A percentile compares a stretch with the other conserved stretches of the same genome.
These are phyloP conservation scores for Bergia puertoricense DNA, from an alignment of 92 coral and sea anemone species.

Conservation along the genomic window DNA sequence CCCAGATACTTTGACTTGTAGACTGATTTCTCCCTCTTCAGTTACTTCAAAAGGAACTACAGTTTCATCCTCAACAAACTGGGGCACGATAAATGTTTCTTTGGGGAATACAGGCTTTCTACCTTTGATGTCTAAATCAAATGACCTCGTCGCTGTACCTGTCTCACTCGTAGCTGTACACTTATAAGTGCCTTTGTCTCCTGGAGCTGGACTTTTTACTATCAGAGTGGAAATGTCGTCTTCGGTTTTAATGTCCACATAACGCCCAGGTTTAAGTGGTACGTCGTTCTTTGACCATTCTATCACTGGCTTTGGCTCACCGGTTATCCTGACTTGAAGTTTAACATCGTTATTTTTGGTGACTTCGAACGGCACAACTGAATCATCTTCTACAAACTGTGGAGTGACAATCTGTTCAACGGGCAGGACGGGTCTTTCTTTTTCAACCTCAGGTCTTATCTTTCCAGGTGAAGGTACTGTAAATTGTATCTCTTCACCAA, in stretches of 20 bases:
- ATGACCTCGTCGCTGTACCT: slow-evolving; percentile 55
- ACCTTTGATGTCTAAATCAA: slow-evolving; percentile 63
- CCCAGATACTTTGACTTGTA: slow-evolving; percentile 61
- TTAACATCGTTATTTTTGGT: slow-evolving; percentile 38
- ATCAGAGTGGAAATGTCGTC: slow-evolving; percentile 54
- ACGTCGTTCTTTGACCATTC: slow-evolving; percentile 71
- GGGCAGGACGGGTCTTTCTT: slow-evolving; percentile 37
- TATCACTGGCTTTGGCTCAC: slow-evolving; percentile 70
- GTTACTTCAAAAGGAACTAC: slow-evolving; percentile 71
- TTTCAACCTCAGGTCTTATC: slow-evolving; percentile 28
- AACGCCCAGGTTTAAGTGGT: slow-evolving; percentile 46
- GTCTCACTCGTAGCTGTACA: slow-evolving; percentile 70
- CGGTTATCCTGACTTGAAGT: slow-evolving; percentile 54
- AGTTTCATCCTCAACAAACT: slow-evolving; percentile 62
- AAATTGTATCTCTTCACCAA: slow-evolving; percentile 22
- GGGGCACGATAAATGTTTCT: slow-evolving; percentile 47
- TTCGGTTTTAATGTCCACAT: slow-evolving; percentile 40
- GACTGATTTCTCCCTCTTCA: slow-evolving; percentile 68
- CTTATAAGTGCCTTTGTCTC: slow-evolving; percentile 66
- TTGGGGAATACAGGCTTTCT: slow-evolving; percentile 20
- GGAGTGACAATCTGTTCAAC: slow-evolving; percentile 34
- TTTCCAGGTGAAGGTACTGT: slow-evolving; percentile 29
- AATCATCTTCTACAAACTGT: slow-evolving; percentile 43
- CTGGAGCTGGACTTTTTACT: slow-evolving; percentile 65
- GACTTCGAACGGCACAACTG: slow-evolving; percentile 44